A percentile compares a stretch with the other conserved stretches of the same genome.
Evolutionary conservation across 2,113 vertebrate species (phyloP).

Genomic region (Hyperoodon ampullatus): DNA sequence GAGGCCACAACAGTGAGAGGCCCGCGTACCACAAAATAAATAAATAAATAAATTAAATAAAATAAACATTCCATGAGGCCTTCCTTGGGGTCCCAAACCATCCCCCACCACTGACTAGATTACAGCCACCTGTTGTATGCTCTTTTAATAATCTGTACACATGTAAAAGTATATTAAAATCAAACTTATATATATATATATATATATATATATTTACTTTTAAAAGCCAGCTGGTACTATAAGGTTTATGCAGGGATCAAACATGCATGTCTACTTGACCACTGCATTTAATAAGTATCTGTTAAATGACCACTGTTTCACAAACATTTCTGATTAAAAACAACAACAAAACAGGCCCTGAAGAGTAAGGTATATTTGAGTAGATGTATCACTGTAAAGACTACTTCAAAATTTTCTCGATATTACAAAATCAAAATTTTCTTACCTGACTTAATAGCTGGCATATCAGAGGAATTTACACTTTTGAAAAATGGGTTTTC

Average conservation of each 20-base stretch:
- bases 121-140: not conserved
- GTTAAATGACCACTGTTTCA: slow-evolving; percentile 22
- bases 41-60: too few species aligned
- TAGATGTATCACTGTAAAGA: not conserved
- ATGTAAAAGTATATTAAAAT: not conserved
- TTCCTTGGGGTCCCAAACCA: not conserved
- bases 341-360: not conserved
- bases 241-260: not conserved
- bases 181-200: not conserved
- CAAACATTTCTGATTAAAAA: slow-evolving; percentile 3
- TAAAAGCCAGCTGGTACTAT: not conserved
- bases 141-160: not conserved
- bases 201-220: not conserved
- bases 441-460: slow-evolving; percentile 87
- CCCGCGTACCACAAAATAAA: too few species aligned
- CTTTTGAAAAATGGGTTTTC: slow-evolving; percentile 87
- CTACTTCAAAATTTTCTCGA: not conserved
- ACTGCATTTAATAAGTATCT: not conserved
- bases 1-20: too few species aligned
- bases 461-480: slow-evolving; percentile 79
- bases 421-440: slow-evolving; percentile 51
- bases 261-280: not conserved
- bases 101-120: not conserved
- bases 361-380: not conserved
- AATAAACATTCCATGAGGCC: not conserved